phyloP scores from a whole-genome alignment of 2,113 vertebrate species.

The Lasiurus cinereus region DNA sequence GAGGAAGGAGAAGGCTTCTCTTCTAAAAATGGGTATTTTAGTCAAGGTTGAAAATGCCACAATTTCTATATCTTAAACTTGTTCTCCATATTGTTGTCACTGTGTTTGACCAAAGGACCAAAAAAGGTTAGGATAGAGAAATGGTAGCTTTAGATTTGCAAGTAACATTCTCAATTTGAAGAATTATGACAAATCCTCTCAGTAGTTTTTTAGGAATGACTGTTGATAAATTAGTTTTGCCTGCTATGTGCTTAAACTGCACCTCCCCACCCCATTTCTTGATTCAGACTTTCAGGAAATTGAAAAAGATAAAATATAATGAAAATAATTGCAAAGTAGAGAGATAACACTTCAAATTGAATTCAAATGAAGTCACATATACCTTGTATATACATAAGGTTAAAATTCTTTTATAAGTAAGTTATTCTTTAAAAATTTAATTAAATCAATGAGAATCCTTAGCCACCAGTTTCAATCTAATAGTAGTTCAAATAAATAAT shows the following conservation, averaged over 20 bases:
- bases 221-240: conserved; percentile 51
- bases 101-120: neutral
- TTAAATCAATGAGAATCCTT: conserved; percentile 37
- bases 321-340: conserved; percentile 62
- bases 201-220: conserved; percentile 13
- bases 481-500: conserved; percentile 17
- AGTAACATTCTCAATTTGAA: neutral
- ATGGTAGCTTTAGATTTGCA: neutral
- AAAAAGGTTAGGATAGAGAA: neutral
- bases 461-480: conserved; percentile 23
- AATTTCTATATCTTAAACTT: neutral
- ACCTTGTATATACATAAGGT: conserved; percentile 12
- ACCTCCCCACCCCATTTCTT: neutral
- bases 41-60: neutral
- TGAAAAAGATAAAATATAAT: conserved; percentile 43
- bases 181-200: neutral
- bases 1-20: too few relatives aligned
- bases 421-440: conserved; percentile 51
- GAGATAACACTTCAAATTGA: conserved; percentile 41
- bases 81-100: neutral
- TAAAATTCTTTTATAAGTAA: conserved; percentile 64
- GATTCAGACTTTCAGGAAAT: conserved; percentile 61
- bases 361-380: conserved; percentile 64
- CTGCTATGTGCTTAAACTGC: neutral
- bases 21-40: conserved; percentile 25